Evolutionary conservation across 1,140 invertebrate genomes (phyloP).

Genomic region (Atta texana): DNA sequence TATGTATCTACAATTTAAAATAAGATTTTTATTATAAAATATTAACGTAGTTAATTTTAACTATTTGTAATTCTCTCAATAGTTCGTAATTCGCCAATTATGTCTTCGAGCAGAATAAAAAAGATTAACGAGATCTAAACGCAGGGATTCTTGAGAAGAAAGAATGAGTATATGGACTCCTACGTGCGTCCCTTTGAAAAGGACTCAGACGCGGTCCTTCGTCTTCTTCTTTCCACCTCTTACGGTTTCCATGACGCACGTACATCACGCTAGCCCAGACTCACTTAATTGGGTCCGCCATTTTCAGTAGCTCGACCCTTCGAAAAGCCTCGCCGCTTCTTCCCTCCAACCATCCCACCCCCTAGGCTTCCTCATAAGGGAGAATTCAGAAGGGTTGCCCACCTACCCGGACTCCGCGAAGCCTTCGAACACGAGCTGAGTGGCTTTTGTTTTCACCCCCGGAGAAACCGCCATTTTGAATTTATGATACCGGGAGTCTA

Average conservation of each 20-base stretch:
- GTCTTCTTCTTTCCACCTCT: conserved; percentile 67
- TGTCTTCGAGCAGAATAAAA: conserved; percentile 66
- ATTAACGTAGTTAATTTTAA: conserved; percentile 29
- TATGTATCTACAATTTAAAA: no score
- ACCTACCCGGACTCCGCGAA: conserved; percentile 66
- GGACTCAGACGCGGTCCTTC: conserved; percentile 73
- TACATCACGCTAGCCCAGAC: conserved; percentile 79
- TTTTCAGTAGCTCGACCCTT: conserved; percentile 84
- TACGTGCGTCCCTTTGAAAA: conserved; percentile 67
- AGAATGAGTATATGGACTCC: conserved; percentile 37
- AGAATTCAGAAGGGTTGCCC: conserved; percentile 84
- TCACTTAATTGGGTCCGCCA: conserved; percentile 86
- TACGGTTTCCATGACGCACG: conserved; percentile 72
- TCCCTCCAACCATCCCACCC: conserved; percentile 52
- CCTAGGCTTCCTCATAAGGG: conserved; percentile 58
- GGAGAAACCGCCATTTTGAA: conserved; percentile 86
- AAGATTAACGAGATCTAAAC: conserved; percentile 82
- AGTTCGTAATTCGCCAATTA: conserved; percentile 14
- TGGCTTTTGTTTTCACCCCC: conserved; percentile 86
- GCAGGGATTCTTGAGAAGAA: conserved; percentile 69
- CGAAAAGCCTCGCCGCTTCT: conserved; percentile 75
- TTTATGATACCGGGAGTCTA: conserved; percentile 84
- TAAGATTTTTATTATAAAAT: no score
- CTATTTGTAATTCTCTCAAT: conserved; percentile 15
- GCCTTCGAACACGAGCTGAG: conserved; percentile 72